A percentile compares a stretch with the other conserved stretches of the same genome.
Conservation (phyloP, 2,888 invertebrate genomes). For the Zygothrica quintamaculata region DNA sequence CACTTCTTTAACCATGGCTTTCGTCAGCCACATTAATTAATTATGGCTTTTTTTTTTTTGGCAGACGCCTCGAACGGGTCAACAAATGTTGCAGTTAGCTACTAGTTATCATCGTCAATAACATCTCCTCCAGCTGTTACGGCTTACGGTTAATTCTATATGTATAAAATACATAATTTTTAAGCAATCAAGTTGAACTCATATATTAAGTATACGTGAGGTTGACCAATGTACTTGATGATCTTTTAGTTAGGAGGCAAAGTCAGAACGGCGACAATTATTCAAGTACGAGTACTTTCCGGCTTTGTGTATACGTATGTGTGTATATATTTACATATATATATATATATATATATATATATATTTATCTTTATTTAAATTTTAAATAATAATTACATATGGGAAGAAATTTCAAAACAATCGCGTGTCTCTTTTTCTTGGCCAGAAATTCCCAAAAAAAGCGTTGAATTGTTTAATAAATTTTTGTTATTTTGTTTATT, state of each 20-base stretch:
- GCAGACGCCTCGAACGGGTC: constrained; percentile 24
- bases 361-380: constrained; percentile 50
- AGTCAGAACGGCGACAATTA: neutral
- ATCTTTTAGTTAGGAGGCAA: too few species aligned
- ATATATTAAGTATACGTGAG: constrained; percentile 17
- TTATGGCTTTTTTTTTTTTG: constrained; percentile 36
- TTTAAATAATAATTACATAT: constrained; percentile 54
- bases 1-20: constrained; percentile 20
- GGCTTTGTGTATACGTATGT: constrained; percentile 23
- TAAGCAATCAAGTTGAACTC: neutral
- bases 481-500: constrained; percentile 31
- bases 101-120: constrained; percentile 4
- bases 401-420: constrained; percentile 53
- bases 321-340: constrained; percentile 35
- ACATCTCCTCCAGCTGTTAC: constrained; percentile 10
- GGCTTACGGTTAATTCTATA: constrained; percentile 36
- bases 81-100: constrained; percentile 36
- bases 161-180: neutral
- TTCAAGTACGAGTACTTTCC: neutral
- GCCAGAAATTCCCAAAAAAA: constrained; percentile 52
- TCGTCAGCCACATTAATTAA: constrained; percentile 48
- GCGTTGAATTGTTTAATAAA: constrained; percentile 30
- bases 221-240: constrained; percentile 10
- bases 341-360: neutral
- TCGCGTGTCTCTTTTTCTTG: constrained; percentile 44